Conservation (phyloP, 2,113 vertebrate species). For the Uropsilus gracilis region DNA sequence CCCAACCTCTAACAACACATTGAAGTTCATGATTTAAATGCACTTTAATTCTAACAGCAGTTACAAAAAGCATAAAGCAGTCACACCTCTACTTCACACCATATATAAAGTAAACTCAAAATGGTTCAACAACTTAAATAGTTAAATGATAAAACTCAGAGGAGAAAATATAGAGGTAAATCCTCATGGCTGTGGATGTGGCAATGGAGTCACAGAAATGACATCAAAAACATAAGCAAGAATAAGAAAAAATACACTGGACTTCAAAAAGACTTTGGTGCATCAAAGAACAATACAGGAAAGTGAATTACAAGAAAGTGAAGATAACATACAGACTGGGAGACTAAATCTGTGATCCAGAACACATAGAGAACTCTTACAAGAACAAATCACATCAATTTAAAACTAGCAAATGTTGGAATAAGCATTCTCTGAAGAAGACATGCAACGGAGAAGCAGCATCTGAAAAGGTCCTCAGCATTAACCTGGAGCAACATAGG, state of each 20-base stretch:
- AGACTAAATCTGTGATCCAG: slow-evolving; percentile 19
- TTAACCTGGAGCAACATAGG: not conserved
- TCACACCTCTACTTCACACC: too few species aligned
- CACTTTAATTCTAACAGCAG: too few species aligned
- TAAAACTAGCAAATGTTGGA: not conserved
- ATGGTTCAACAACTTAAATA: not conserved
- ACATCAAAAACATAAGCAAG: not conserved
- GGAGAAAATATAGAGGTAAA: not conserved
- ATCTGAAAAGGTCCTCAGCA: not conserved
- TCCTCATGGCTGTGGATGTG: not conserved
- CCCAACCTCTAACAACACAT: too few species aligned
- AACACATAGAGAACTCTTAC: too few species aligned
- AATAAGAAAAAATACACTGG: not conserved
- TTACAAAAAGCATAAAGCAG: too few species aligned
- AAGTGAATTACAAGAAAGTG: not conserved
- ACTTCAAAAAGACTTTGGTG: not conserved
- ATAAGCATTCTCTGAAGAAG: not conserved
- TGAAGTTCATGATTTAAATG: too few species aligned
- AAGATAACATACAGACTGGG: not conserved
- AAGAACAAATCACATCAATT: too few species aligned
- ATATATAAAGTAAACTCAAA: too few species aligned
- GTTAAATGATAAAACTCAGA: not conserved
- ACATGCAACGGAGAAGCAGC: not conserved
- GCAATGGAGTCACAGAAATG: not conserved
- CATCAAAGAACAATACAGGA: not conserved